phyloP scores from a whole-genome alignment of 2,797 vertebrate species.

The Pelochelys cantorii region DNA sequence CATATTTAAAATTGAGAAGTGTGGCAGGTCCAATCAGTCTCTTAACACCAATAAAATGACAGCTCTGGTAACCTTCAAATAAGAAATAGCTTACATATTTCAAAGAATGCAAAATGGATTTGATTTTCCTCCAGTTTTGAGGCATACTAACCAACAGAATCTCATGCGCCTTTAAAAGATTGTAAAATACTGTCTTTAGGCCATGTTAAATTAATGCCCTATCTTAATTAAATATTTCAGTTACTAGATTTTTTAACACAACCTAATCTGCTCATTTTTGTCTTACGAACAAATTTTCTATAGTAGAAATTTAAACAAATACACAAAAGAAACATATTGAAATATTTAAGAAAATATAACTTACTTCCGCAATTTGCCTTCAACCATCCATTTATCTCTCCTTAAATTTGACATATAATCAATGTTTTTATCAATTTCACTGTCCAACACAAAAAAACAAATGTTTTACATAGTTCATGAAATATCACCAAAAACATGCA shows the following conservation, averaged over 20 bases:
- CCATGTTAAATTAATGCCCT: constrained; percentile 49
- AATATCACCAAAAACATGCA: background rate
- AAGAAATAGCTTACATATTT: constrained; percentile 17
- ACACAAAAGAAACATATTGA: constrained; percentile 3
- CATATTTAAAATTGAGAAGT: background rate
- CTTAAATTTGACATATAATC: constrained; percentile 96
- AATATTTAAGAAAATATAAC: constrained; percentile 76
- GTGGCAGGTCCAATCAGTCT: constrained; percentile 29
- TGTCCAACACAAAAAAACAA: constrained; percentile 80
- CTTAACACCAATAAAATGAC: constrained; percentile 7
- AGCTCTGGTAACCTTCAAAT: constrained; percentile 54
- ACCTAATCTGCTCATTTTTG: constrained; percentile 7
- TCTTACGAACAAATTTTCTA: constrained; percentile 20
- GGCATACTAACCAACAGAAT: constrained; percentile 26
- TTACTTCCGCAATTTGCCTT: constrained; percentile 97
- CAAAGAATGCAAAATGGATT: constrained; percentile 47
- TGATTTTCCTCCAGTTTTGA: constrained; percentile 30
- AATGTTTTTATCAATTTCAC: constrained; percentile 98
- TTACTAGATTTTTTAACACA: constrained; percentile 19
- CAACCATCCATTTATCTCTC: constrained; percentile 95
- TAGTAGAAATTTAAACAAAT: constrained; percentile 6
- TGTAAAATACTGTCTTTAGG: constrained; percentile 10
- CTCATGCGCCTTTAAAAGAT: constrained; percentile 23
- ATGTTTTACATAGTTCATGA: constrained; percentile 24
- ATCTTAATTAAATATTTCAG: constrained; percentile 38